These are phyloP conservation scores for Hypotaenidia philippensis DNA, from an alignment of 2,797 vertebrate species.

Conservation along the genomic window DNA sequence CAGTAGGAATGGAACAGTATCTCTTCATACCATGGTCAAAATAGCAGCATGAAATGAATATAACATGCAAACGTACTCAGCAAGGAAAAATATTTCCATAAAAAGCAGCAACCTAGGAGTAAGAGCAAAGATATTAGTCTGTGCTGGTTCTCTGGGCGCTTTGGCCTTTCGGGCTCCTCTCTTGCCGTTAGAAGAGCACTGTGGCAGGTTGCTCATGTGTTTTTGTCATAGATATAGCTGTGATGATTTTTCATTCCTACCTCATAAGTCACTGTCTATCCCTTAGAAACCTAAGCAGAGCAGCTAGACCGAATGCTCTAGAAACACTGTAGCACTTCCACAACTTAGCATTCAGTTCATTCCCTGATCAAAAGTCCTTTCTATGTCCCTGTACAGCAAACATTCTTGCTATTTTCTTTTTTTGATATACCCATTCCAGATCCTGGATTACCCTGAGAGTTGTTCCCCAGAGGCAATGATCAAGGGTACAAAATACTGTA, in stretches of 20 bases:
- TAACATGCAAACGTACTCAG: conserved; percentile 3
- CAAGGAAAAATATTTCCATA: not conserved
- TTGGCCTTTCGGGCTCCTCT: not conserved
- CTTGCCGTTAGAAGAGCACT: not conserved
- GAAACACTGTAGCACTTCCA: not conserved
- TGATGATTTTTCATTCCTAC: not conserved
- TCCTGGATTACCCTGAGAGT: not conserved
- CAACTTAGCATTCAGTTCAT: not conserved
- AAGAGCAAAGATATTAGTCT: not conserved
- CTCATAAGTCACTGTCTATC: not conserved
- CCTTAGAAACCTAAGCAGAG: not conserved
- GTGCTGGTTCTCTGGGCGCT: not conserved
- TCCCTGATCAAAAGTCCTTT: not conserved
- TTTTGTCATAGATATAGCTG: not conserved
- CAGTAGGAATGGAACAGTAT: conserved; percentile 5
- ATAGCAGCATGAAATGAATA: conserved; percentile 20
- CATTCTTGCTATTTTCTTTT: not conserved
- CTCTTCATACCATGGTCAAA: not conserved
- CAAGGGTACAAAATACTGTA: not conserved
- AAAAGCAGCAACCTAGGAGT: conserved; percentile 7
- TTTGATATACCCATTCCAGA: not conserved
- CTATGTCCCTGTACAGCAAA: not conserved
- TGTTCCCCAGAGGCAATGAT: not conserved
- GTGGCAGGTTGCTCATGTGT: not conserved
- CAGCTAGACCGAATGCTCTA: not conserved